Conservation (phyloP, 1,140 invertebrate genomes). For the Drosophila mauritiana region DNA sequence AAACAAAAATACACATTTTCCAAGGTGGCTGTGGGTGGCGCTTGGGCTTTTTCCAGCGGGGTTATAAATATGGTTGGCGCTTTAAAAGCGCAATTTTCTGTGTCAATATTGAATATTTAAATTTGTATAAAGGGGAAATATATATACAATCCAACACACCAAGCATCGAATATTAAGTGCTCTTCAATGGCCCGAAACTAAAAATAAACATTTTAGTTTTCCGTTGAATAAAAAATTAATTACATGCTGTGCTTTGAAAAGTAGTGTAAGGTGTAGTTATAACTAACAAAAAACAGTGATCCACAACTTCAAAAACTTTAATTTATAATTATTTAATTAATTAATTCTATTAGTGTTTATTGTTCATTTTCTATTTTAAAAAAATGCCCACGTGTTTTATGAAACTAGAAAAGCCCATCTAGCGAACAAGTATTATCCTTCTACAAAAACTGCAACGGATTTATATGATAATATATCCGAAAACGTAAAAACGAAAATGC, state of each 20-base stretch:
- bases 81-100: conserved; percentile 68
- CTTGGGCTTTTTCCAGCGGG: neutral
- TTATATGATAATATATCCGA: conserved; percentile 15
- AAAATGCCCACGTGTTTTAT: neutral
- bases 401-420: neutral
- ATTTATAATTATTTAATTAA: too few species aligned
- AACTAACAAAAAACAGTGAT: too few species aligned
- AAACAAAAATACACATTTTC: conserved; percentile 42
- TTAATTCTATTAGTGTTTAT: too few species aligned
- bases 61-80: conserved; percentile 35
- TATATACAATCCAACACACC: conserved; percentile 19
- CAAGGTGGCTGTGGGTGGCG: conserved; percentile 11
- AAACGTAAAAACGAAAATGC: conserved; percentile 43
- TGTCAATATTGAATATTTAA: conserved; percentile 70
- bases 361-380: too few species aligned
- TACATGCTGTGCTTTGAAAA: too few species aligned
- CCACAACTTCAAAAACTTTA: too few species aligned
- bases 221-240: too few species aligned
- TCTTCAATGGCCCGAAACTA: neutral
- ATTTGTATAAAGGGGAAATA: conserved; percentile 45
- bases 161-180: conserved; percentile 14
- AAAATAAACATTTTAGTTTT: too few species aligned
- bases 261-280: too few species aligned
- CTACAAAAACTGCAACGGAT: neutral
- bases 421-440: too few species aligned